Conservation (phyloP, 2,888 invertebrate genomes). For the Tetragonisca angustula region DNA sequence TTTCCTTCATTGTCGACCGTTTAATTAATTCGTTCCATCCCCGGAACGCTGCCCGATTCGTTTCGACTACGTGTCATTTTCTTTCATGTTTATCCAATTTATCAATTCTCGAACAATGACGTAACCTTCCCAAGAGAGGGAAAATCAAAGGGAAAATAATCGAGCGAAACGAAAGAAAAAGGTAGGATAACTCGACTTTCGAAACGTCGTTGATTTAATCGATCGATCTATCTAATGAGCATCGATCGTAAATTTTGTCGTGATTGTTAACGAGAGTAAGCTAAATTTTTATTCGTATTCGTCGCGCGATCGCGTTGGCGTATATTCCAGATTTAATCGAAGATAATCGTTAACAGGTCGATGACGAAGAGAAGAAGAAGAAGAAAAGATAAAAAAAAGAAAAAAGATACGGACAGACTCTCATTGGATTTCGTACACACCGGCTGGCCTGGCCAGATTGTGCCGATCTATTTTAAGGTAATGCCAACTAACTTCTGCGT, state of each 20-base stretch:
- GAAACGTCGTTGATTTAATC: conserved; percentile 7
- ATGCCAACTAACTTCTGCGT: conserved; percentile 81
- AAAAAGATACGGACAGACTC: conserved; percentile 29
- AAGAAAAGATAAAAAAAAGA: conserved; percentile 13
- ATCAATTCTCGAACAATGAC: conserved; percentile 8
- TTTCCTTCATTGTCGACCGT: conserved; percentile 43
- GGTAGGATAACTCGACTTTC: background rate
- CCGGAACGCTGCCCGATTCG: conserved; percentile 35
- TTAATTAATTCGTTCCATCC: conserved; percentile 48
- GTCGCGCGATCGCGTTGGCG: background rate
- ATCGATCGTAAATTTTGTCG: conserved; percentile 18
- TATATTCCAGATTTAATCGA: conserved; percentile 52
- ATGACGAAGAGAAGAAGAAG: conserved; percentile 17
- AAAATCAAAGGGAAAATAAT: background rate
- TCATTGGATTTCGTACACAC: conserved; percentile 64
- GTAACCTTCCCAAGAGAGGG: background rate
- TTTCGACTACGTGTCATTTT: conserved; percentile 26
- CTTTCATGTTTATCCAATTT: conserved; percentile 30
- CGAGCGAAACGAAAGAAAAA: background rate
- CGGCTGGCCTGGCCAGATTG: conserved; percentile 61
- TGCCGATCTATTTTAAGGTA: conserved; percentile 81
- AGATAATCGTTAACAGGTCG: conserved; percentile 58
- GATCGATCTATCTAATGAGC: background rate
- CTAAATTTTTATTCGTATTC: background rate
- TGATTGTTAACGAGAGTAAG: conserved; percentile 35